phyloP scores from a whole-genome alignment of 2,113 vertebrate species.

The Plecturocebus donacophilus region DNA sequence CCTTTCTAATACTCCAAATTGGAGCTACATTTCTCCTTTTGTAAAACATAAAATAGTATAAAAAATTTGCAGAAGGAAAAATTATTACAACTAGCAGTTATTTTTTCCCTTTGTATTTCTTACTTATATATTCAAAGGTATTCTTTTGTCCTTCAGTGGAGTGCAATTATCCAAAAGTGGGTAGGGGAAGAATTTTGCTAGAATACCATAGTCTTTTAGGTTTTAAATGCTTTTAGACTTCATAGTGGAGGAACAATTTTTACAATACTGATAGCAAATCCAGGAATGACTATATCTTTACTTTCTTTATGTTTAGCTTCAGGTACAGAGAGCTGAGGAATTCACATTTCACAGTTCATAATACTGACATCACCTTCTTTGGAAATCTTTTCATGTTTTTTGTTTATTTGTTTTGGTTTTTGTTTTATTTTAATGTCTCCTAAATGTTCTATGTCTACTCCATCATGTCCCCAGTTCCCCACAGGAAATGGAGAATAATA shows the following conservation, averaged over 20 bases:
- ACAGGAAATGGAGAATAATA: not conserved
- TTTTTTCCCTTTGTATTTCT: not conserved
- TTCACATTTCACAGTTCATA: not conserved
- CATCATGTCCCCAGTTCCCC: not conserved
- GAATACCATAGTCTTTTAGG: not conserved
- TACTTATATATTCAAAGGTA: not conserved
- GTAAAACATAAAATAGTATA: not conserved
- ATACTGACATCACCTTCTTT: not conserved
- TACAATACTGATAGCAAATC: not conserved
- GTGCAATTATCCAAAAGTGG: not conserved
- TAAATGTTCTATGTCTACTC: not conserved
- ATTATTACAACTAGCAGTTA: not conserved
- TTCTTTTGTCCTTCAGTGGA: not conserved
- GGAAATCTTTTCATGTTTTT: not conserved
- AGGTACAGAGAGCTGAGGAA: not conserved
- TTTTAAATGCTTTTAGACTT: not conserved
- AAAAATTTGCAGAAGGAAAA: not conserved
- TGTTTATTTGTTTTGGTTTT: not conserved
- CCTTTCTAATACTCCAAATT: not conserved
- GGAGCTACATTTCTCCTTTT: not conserved
- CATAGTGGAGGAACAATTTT: not conserved
- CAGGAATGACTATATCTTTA: not conserved
- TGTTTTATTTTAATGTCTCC: not conserved
- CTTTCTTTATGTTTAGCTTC: slow-evolving; percentile 4
- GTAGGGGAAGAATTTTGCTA: not conserved